These are phyloP conservation scores for Oxyura jamaicensis DNA, from an alignment of 2,113 vertebrate genomes.

Conservation along the genomic window DNA sequence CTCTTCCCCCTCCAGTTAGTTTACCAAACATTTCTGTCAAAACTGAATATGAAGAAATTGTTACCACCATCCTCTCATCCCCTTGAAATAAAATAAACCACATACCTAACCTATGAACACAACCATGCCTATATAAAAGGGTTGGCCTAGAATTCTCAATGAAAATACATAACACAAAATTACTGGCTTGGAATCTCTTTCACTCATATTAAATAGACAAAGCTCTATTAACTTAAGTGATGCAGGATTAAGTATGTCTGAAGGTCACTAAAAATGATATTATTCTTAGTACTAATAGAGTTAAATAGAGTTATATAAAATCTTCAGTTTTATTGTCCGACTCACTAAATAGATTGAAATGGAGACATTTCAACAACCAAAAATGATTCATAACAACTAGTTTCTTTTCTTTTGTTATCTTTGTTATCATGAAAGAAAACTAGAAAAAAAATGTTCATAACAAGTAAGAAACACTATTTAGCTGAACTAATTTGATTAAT, in stretches of 20 bases:
- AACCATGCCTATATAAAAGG: neutral
- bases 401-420: neutral
- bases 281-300: neutral
- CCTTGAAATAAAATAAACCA: neutral
- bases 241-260: neutral
- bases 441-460: neutral
- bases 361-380: neutral
- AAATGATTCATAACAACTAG: neutral
- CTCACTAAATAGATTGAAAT: neutral
- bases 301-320: neutral
- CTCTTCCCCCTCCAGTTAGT: slow-evolving; percentile 31
- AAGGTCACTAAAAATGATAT: neutral
- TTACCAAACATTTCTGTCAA: slow-evolving; percentile 38
- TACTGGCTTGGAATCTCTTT: neutral
- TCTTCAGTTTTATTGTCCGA: neutral
- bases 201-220: neutral
- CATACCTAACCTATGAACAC: neutral
- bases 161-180: neutral
- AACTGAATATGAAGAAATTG: neutral
- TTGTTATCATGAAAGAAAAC: neutral
- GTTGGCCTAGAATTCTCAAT: neutral
- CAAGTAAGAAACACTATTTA: neutral
- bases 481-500: neutral
- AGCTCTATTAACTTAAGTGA: neutral
- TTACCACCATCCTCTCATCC: neutral